Evolutionary conservation across 2,113 vertebrate species (phyloP), one percentile per base, ranked within the genome.

Genomic region (Platanista minor): DNA sequence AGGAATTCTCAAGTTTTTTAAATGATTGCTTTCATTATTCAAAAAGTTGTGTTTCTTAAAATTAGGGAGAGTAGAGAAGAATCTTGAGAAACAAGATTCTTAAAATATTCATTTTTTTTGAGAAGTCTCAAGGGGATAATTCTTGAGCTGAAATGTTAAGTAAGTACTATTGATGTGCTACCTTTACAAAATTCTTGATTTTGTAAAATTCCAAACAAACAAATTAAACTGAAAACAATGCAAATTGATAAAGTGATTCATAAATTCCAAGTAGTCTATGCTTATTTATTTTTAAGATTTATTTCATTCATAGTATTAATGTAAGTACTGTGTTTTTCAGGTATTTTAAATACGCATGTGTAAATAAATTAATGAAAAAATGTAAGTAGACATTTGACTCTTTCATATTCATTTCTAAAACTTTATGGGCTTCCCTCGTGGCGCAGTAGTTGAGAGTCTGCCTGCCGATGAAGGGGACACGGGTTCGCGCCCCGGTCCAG

Each of bases 121-220:
- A 91, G 75, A 95, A 93, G 61, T 86, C 72, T 97, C 78, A 80
- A 97, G 78, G 87, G 67, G 29, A 61, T 95, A 87, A 97, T 91
- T 95, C 67, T 36, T 67, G 29, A 95, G 25, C 27, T 80, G 25
- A 94, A 84, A 66, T 93, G 46, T 82, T 87, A 67, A 83, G 46
- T 96, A 93, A 75, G 90, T 74, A 43, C 81, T 84, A 29, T 69
- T 77, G 67, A 94, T 23, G 17, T 3, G 41, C 71, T 20, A 36
- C 23, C 82, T 91, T 94, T 89, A 46, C 12, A 82, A 93, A 83
- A 72, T 71, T 85, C 46, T 94, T 87, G 78, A 94, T 93, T 97
- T 93, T 91, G 25, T 62, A 91, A 95, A 97, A 92, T 95, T 93
- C 83, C 91, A 95, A 96, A 95, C 90, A 92, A 95, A 80, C 71